Evolutionary conservation across 2,113 vertebrate genomes (phyloP).

Genomic region (Entosphenus tridentatus): DNA sequence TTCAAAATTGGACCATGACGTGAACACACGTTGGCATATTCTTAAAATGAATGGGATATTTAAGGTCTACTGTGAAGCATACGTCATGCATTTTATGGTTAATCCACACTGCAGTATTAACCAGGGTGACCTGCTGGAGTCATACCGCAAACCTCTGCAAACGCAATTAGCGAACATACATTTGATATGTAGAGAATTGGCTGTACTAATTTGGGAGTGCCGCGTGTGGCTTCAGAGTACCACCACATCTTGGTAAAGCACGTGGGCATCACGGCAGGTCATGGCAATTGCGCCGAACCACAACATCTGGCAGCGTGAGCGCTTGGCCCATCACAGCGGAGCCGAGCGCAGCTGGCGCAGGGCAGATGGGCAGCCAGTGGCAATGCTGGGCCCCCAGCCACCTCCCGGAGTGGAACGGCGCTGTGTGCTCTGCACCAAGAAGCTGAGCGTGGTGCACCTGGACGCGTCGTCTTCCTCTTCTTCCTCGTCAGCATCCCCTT

Average conservation of each 20-base stretch:
- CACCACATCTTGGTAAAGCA: no score
- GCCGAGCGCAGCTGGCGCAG: slow-evolving; percentile 35
- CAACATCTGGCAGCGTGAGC: slow-evolving; percentile 54
- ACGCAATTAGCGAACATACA: not conserved
- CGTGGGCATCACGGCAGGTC: slow-evolving; percentile 25
- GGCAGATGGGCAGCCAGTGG: slow-evolving; percentile 7
- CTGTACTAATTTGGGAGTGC: not conserved
- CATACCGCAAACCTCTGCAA: not conserved
- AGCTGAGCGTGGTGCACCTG: slow-evolving; percentile 1
- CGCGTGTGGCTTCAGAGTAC: not conserved
- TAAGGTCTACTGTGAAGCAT: no score
- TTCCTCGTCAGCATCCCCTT: no score
- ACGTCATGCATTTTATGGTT: not conserved
- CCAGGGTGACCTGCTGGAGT: not conserved
- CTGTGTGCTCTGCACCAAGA: not conserved
- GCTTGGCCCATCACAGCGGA: slow-evolving; percentile 49
- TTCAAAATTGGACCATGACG: no score
- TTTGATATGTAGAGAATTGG: no score
- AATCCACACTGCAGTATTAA: not conserved
- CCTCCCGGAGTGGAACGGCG: not conserved
- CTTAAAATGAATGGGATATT: no score
- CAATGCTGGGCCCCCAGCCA: no score
- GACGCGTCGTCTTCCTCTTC: not conserved
- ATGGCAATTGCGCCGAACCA: slow-evolving; percentile 76
- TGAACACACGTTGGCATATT: no score